Conservation (phyloP, 2,888 invertebrate species). For the Lepidocyrtoides sp. region DNA sequence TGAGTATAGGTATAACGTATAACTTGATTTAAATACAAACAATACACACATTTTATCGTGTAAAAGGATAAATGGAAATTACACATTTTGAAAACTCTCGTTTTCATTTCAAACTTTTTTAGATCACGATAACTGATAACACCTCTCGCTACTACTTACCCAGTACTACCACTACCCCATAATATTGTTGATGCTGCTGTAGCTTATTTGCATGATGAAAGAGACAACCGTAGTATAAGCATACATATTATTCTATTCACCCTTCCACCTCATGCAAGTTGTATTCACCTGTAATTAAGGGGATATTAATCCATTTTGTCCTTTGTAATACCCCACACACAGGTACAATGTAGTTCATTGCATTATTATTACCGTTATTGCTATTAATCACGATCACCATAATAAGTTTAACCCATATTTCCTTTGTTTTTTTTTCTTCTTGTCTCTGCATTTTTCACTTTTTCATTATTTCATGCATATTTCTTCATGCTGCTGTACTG, state of each 20-base stretch:
- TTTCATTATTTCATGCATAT: neutral
- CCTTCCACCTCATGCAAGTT: conserved; percentile 1
- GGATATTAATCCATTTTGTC: conserved; percentile 49
- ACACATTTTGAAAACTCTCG: conserved; percentile 55
- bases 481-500: neutral
- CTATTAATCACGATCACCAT: conserved; percentile 45
- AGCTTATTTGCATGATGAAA: conserved; percentile 33
- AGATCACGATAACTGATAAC: conserved; percentile 41
- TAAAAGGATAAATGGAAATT: neutral
- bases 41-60: too few species aligned
- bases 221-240: neutral
- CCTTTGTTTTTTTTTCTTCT: neutral
- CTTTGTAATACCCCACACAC: conserved; percentile 7
- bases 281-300: conserved; percentile 48
- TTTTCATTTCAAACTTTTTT: conserved; percentile 65
- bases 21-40: too few species aligned
- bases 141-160: neutral
- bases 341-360: neutral
- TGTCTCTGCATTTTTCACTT: neutral
- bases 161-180: conserved; percentile 8
- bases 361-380: conserved; percentile 17
- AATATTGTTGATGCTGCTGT: too few species aligned
- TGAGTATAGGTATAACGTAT: neutral
- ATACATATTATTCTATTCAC: neutral
- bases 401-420: conserved; percentile 57